Percentiles rank a stretch among this genome's conserved stretches.
Evolutionary conservation across 1,140 invertebrate genomes (phyloP).

Genomic region (Drosophila simulans): DNA sequence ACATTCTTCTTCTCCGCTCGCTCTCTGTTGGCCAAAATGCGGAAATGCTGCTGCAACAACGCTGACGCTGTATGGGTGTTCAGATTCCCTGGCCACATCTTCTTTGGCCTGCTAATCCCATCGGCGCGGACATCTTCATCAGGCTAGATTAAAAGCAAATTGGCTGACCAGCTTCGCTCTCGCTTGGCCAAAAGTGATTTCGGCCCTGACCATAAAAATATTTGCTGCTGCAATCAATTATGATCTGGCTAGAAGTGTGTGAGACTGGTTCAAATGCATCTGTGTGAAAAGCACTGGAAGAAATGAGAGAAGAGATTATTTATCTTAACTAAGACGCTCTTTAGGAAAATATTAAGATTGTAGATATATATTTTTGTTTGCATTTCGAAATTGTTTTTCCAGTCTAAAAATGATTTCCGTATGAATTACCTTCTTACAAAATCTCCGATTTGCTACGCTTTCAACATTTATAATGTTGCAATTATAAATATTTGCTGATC

Average conservation of each 20-base stretch:
- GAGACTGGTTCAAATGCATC: constrained; percentile 5
- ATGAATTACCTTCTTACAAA: neutral
- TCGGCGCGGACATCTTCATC: constrained; percentile 74
- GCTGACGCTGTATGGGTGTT: constrained; percentile 7
- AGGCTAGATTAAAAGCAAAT: constrained; percentile 66
- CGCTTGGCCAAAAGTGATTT: constrained; percentile 47
- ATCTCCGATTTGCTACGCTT: neutral
- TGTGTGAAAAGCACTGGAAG: constrained; percentile 6
- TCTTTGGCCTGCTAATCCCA: constrained; percentile 51
- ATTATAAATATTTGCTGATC: neutral
- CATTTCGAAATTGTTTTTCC: neutral
- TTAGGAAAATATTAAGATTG: too few species aligned
- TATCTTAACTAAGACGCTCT: too few species aligned
- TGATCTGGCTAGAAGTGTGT: constrained; percentile 16
- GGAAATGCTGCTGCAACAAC: constrained; percentile 48
- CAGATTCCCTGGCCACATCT: constrained; percentile 3
- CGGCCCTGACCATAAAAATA: constrained; percentile 48
- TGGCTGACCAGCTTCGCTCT: constrained; percentile 37
- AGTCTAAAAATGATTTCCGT: neutral
- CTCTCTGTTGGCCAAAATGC: constrained; percentile 48
- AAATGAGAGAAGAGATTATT: neutral
- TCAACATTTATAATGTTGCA: neutral
- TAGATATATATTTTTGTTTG: too few species aligned
- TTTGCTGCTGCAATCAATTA: constrained; percentile 49
- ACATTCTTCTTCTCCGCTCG: neutral